Base-by-base conservation (phyloP, 2,113 vertebrate species). In the Dipodomys stephensi region DNA sequence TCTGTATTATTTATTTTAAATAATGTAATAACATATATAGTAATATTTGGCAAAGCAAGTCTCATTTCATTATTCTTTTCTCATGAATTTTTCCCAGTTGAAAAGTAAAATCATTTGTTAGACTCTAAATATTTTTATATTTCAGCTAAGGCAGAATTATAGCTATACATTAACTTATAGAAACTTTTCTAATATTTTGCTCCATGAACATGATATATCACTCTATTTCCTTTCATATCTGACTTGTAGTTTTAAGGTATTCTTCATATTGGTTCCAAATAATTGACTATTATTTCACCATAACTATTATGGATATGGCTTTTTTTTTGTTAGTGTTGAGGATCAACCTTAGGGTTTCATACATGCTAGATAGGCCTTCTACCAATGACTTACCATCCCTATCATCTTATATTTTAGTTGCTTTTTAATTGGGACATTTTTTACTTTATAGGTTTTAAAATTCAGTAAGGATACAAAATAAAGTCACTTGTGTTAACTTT, bases 31-130 rank as follows among this genome's bases (percentile, higher is more conserved):
- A 6, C 86, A 15, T 25, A 60, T 79, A 62, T 53, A 83, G 46
- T 93, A 80, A 35, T 81, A 93, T 76, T 84, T 91, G 81, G n/a
- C 49, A 94, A 96, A 87, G 65, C 46, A 93, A 74, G 35, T 64
- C 9, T 84, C 19, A 88, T 86, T 96, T n/a, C 32, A 49, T 49
- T 53, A 71, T 85, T 87, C 81, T n/a, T 83, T 19, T 7, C 53
- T 82, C 86, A 67, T 71, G n/a, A 87, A 49, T 62, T 77, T 82
- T 92, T 82, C 35, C 53, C 22, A 67, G 28, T 18, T 88, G 53
- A 93, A 88, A 27, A 79, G 88, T 88, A 82, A 85, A 78, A 82
- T 72, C 2, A 88, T 81, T 82, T 88, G 60, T 79, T 27, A 92
- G 91, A 87, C 18, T 78, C 22, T 64, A 80, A 78, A 46, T 12